These are phyloP conservation scores for Whitmania pigra DNA, from an alignment of 1,140 invertebrate species.

Conservation along the genomic window DNA sequence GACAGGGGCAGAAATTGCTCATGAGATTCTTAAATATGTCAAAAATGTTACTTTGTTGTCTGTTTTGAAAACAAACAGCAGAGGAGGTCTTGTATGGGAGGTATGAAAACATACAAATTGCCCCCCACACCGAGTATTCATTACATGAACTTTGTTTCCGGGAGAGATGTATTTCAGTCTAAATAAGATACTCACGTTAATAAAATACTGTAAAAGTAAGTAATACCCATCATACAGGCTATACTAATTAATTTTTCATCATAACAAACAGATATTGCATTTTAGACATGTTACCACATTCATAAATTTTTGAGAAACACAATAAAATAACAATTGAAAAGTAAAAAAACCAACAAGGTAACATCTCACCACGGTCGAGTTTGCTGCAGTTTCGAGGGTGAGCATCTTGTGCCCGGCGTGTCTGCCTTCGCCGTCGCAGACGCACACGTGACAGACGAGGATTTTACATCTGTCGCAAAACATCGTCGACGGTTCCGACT, in stretches of 20 bases:
- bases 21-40: no score
- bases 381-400: constrained; percentile 31
- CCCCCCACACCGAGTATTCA: no score
- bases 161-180: no score
- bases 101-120: no score
- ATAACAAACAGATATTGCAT: neutral
- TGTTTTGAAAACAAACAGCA: no score
- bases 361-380: constrained; percentile 30
- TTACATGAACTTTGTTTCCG: no score
- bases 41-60: no score
- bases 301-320: neutral
- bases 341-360: neutral
- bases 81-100: no score
- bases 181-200: no score
- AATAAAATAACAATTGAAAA: neutral
- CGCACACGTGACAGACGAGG: constrained; percentile 68
- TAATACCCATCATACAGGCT: no score
- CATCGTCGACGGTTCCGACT: constrained; percentile 60
- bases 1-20: no score
- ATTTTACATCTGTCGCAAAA: constrained; percentile 78
- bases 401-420: constrained; percentile 36
- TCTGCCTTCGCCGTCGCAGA: constrained; percentile 35
- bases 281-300: neutral
- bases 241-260: no score
- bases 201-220: neutral